These are phyloP conservation scores for Mastomys coucha DNA, from an alignment of 2,113 vertebrate species.

Conservation along the genomic window DNA sequence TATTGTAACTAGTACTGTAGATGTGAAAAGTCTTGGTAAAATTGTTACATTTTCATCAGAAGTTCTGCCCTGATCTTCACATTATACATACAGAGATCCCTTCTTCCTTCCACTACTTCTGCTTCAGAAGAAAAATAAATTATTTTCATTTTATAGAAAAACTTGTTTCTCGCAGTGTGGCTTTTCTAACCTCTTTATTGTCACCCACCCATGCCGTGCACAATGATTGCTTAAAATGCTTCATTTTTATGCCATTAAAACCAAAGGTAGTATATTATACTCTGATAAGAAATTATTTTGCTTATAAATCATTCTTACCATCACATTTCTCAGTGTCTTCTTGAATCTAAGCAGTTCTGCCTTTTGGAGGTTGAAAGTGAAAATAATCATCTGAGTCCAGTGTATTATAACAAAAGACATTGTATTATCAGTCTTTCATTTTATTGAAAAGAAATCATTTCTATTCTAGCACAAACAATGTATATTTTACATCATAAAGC, in stretches of 20 bases:
- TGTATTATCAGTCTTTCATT: constrained; percentile 76
- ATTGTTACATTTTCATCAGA: background rate
- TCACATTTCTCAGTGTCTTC: background rate
- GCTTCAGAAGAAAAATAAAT: background rate
- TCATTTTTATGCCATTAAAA: too few relatives aligned
- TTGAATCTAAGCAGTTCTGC: constrained; percentile 1
- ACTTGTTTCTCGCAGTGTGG: too few relatives aligned
- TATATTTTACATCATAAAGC: constrained; percentile 89
- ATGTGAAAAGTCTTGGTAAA: background rate
- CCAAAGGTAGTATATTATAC: too few relatives aligned
- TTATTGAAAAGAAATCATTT: constrained; percentile 87
- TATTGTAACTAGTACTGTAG: background rate
- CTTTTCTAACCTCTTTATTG: too few relatives aligned
- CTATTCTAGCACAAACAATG: constrained; percentile 88
- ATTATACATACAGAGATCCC: background rate
- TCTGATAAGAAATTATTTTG: background rate
- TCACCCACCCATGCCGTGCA: too few relatives aligned
- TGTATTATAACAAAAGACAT: constrained; percentile 61
- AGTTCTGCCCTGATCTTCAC: background rate
- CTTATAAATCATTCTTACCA: background rate
- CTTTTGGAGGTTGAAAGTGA: constrained; percentile 45
- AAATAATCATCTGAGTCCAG: constrained; percentile 30
- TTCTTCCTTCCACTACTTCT: background rate
- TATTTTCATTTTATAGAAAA: background rate
- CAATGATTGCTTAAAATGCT: too few relatives aligned